A percentile compares a stretch with the other conserved stretches of the same genome.
Evolutionary conservation across 1,140 invertebrate genomes (phyloP).

Genomic region (Rhyacophila brunnea): DNA sequence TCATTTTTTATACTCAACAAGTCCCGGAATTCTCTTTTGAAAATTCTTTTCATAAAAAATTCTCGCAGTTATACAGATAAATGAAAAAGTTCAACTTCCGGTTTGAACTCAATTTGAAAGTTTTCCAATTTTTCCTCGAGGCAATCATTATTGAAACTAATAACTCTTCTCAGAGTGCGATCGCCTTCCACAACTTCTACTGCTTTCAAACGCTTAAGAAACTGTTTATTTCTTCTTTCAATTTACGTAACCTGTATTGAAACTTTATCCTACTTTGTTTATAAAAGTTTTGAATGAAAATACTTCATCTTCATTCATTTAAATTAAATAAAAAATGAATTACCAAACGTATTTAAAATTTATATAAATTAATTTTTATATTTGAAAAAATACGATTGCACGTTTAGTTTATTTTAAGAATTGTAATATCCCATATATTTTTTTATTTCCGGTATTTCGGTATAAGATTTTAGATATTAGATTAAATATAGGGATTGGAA

Average conservation of each 20-base stretch:
- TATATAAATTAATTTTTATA: too few species aligned
- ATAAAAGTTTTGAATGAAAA: too few species aligned
- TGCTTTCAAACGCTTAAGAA: slow-evolving; percentile 16
- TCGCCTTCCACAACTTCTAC: slow-evolving; percentile 6
- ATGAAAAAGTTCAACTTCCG: slow-evolving; percentile 25
- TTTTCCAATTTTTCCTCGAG: slow-evolving; percentile 31
- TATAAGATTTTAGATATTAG: too few species aligned
- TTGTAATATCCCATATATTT: too few species aligned
- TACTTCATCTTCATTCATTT: too few species aligned
- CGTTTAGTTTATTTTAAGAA: too few species aligned
- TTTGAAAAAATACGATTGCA: too few species aligned
- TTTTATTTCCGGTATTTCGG: too few species aligned
- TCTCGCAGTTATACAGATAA: slow-evolving; percentile 27
- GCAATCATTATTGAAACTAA: slow-evolving; percentile 31
- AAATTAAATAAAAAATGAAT: too few species aligned
- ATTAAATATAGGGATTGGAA: too few species aligned
- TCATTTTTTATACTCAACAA: slow-evolving; percentile 20
- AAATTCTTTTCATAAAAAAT: slow-evolving; percentile 12
- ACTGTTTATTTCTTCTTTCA: slow-evolving; percentile 16
- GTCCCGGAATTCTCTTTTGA: slow-evolving; percentile 17
- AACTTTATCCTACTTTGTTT: slow-evolving; percentile 2
- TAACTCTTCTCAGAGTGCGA: slow-evolving; percentile 26
- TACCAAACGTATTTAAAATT: too few species aligned
- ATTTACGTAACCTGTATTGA: neutral
- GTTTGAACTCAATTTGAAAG: slow-evolving; percentile 17